A percentile compares a stretch with the other conserved stretches of the same genome.
Evolutionary conservation across 2,113 vertebrate species (phyloP).

Genomic region (Cyphomyrus discorhynchus): DNA sequence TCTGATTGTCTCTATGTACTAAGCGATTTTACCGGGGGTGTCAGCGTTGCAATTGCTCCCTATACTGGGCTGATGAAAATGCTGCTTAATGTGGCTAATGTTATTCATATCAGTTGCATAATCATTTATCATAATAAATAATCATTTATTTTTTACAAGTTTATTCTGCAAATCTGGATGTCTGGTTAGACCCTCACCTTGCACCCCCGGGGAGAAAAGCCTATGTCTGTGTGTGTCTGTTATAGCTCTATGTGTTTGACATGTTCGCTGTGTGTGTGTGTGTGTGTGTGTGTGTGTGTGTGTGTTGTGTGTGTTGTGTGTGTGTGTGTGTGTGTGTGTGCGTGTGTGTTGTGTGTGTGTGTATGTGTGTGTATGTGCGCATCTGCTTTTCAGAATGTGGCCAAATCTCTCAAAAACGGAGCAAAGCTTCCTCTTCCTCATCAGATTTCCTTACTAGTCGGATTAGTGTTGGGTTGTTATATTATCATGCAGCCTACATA

Average conservation of each 20-base stretch:
- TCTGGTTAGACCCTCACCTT: not conserved
- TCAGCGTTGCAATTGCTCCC: not conserved
- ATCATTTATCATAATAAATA: not conserved
- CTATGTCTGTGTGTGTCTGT: not conserved
- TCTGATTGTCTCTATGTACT: not conserved
- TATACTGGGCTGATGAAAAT: not conserved
- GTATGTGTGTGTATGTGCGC: not conserved
- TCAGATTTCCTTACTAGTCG: slow-evolving; percentile 41
- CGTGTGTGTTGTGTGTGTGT: not conserved
- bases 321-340: not conserved
- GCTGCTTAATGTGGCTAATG: not conserved
- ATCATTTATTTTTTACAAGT: not conserved
- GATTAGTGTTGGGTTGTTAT: slow-evolving; percentile 31
- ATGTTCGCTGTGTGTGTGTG: not conserved
- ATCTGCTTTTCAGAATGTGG: not conserved
- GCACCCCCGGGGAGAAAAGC: not conserved
- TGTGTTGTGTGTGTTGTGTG: no score
- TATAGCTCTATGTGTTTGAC: not conserved
- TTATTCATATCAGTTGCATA: not conserved
- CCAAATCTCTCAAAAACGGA: not conserved
- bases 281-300: not conserved
- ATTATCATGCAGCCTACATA: slow-evolving; percentile 38
- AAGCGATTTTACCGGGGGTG: not conserved
- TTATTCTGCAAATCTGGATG: not conserved
- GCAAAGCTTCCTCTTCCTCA: slow-evolving; percentile 29